Percentiles rank a stretch among this genome's conserved stretches.
phyloP scores from a whole-genome alignment of 2,888 invertebrate species.

The Chrysolina haemoptera region DNA sequence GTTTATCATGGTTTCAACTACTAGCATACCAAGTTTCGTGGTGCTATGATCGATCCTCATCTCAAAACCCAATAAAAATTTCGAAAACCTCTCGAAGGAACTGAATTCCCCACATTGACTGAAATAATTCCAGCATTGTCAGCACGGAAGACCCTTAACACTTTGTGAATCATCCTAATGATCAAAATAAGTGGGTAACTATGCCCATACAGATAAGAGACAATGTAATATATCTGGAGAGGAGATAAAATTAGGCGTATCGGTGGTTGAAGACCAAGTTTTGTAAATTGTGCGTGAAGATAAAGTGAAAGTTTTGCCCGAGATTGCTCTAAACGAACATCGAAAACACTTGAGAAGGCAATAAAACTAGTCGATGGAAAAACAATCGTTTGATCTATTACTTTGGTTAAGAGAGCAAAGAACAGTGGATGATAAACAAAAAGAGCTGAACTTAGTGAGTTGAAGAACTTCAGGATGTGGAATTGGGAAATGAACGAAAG shows the following conservation, averaged over 20 bases:
- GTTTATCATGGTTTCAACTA: too few relatives aligned
- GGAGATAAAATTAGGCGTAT: slow-evolving; percentile 16
- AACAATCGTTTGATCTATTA: slow-evolving; percentile 40
- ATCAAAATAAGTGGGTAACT: neutral
- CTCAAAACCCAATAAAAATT: too few relatives aligned
- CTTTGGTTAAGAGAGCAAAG: slow-evolving; percentile 25
- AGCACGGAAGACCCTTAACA: too few relatives aligned
- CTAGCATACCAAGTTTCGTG: too few relatives aligned
- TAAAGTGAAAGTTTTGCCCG: slow-evolving; percentile 13
- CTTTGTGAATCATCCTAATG: neutral
- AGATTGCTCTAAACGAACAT: slow-evolving; percentile 25
- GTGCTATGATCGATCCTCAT: too few relatives aligned
- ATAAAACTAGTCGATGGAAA: slow-evolving; percentile 36
- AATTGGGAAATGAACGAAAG: neutral
- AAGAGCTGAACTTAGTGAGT: neutral
- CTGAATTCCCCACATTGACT: too few relatives aligned
- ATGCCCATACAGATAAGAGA: neutral
- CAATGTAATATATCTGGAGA: neutral
- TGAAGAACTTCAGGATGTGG: neutral
- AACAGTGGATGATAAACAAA: slow-evolving; percentile 27
- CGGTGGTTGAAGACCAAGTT: slow-evolving; percentile 4
- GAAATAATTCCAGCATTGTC: too few relatives aligned
- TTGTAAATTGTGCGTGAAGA: slow-evolving; percentile 19
- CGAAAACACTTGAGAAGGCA: slow-evolving; percentile 37
- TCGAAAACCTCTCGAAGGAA: too few relatives aligned